phyloP scores from a whole-genome alignment of 2,113 vertebrate genomes.

The Condylura cristata region DNA sequence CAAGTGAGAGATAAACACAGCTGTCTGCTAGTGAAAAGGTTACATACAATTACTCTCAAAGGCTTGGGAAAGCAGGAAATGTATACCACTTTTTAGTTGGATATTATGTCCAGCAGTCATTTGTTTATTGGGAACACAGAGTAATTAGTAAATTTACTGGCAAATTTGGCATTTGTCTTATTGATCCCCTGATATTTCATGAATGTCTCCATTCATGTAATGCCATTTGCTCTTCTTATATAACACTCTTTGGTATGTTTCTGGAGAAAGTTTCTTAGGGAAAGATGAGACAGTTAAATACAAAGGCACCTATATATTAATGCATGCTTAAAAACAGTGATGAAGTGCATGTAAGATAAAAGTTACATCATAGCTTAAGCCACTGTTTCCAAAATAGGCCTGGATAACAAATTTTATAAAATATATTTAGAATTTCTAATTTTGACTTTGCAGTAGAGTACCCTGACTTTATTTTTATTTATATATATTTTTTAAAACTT shows the following conservation, averaged over 20 bases:
- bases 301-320: background rate
- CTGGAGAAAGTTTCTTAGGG: background rate
- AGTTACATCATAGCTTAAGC: background rate
- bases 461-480: constrained; percentile 24
- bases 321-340: background rate
- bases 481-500: no score
- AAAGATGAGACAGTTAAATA: constrained; percentile 27
- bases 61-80: constrained; percentile 17
- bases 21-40: constrained; percentile 53
- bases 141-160: constrained; percentile 53
- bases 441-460: background rate
- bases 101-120: constrained; percentile 41
- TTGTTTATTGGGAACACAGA: constrained; percentile 43
- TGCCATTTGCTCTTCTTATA: constrained; percentile 54
- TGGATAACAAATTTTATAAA: background rate
- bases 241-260: background rate
- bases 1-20: constrained; percentile 59
- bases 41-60: constrained; percentile 47
- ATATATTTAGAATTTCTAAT: background rate
- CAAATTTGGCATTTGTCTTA: constrained; percentile 54
- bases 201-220: constrained; percentile 56
- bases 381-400: constrained; percentile 10
- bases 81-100: background rate
- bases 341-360: background rate
- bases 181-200: constrained; percentile 62